Evolutionary conservation across 2,113 vertebrate species (phyloP).

Genomic region (Bufo gargarizans): DNA sequence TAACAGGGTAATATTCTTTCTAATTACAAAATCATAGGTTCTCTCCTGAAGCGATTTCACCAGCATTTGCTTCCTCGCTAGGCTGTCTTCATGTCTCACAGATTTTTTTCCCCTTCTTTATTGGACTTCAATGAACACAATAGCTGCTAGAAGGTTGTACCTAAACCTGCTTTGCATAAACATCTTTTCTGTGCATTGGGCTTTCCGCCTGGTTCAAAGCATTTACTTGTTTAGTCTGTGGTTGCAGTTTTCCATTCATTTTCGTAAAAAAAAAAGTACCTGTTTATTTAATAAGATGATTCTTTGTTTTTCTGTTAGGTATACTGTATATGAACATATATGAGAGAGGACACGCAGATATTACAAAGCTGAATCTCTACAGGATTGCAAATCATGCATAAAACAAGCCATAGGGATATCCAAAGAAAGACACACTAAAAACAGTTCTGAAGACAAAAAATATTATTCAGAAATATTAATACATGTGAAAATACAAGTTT

Average conservation of each 20-base stretch:
- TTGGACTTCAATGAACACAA: slow-evolving; percentile 29
- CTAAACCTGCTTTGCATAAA: slow-evolving; percentile 35
- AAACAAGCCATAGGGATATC: background rate
- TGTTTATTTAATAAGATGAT: slow-evolving; percentile 1
- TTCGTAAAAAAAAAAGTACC: background rate
- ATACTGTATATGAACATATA: background rate
- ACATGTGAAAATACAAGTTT: too few relatives aligned
- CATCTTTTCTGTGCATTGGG: slow-evolving; percentile 11
- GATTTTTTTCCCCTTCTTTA: slow-evolving; percentile 13
- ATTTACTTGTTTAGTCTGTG: background rate
- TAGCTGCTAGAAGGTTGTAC: slow-evolving; percentile 12
- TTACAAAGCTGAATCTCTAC: slow-evolving; percentile 2
- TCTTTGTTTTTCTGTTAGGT: slow-evolving; percentile 13
- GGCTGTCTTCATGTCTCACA: slow-evolving; percentile 11
- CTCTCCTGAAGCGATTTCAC: slow-evolving; percentile 30
- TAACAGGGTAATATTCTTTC: slow-evolving; percentile 17
- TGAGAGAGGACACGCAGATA: background rate
- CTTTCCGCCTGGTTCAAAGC: slow-evolving; percentile 11
- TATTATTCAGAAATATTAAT: too few relatives aligned
- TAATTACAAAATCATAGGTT: slow-evolving; percentile 33
- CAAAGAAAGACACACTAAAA: too few relatives aligned
- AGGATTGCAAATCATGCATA: background rate
- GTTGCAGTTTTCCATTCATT: slow-evolving; percentile 2
- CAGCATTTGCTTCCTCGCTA: slow-evolving; percentile 18
- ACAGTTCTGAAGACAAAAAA: too few relatives aligned